Evolutionary conservation across 2,797 vertebrate genomes (phyloP).

Genomic region (Podarcis lilfordi): DNA sequence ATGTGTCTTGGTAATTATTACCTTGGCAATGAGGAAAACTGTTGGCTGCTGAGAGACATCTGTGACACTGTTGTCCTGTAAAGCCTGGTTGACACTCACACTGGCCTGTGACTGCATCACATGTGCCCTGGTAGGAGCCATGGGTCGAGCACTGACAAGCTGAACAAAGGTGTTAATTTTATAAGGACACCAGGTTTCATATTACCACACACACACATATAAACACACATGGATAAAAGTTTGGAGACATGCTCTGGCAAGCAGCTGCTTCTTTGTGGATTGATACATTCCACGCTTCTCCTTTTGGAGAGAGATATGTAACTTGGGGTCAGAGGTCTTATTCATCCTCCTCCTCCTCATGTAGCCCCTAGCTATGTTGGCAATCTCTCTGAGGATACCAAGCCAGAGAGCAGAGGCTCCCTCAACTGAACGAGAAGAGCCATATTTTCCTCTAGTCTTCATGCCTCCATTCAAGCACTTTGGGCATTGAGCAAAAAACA

Average conservation of each 20-base stretch:
- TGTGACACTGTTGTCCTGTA: constrained; percentile 83
- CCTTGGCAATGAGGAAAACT: constrained; percentile 86
- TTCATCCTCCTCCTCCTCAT: not conserved
- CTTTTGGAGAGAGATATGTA: not conserved
- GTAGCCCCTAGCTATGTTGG: not conserved
- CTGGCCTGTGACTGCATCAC: constrained; percentile 81
- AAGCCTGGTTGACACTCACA: constrained; percentile 83
- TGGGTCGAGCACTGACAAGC: constrained; percentile 84
- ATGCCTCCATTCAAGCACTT: not conserved
- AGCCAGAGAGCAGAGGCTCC: not conserved
- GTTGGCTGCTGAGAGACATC: constrained; percentile 76
- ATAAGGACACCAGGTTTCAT: not conserved
- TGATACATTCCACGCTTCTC: not conserved
- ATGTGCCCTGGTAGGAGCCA: constrained; percentile 79
- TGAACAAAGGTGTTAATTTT: constrained; percentile 58
- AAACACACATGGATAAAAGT: not conserved
- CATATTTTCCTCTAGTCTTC: not conserved
- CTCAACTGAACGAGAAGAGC: not conserved
- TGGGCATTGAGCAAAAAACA: no score
- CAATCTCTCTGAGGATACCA: not conserved
- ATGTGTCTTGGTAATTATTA: constrained; percentile 54
- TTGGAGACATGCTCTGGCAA: not conserved
- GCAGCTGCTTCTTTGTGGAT: not conserved
- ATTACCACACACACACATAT: not conserved
- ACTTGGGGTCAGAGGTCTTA: not conserved